Evolutionary conservation across 1,140 invertebrate genomes (phyloP), one percentile per base, ranked within the genome.

Genomic region (Neomicropteryx cornuta): DNA sequence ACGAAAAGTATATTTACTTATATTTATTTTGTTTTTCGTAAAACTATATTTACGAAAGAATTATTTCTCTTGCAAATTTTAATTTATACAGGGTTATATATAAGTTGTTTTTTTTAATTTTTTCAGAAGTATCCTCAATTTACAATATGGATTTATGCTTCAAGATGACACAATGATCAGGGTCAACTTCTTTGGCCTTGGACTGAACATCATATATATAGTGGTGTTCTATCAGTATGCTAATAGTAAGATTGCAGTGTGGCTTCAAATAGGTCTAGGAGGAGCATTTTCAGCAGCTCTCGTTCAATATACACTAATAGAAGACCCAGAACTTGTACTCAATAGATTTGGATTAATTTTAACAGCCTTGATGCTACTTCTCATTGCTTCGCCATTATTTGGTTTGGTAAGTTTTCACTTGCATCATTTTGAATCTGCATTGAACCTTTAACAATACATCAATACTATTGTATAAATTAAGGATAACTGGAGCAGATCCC

Each of bases 371-470:
- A 69, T 86, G 52, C 62, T 87, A 17, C 47, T 71, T 28, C 50
- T 87, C 38, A 73, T 87, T 18, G 79, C 73, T 5, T 71, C 76
- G 5, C 84, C 84, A n/a, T 56, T 87, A 1, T 60, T 79, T 21
- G 70, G 75, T 53, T 51, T 87, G 41, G 81, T 83, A 62, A 75
- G 74, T 70, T 48, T 17, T 42, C 34, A 35, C 42, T 49, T 32
- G 18, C 14, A 29, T 32, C 10, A 16, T 16, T 6, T 6, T 6
- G 30, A 32, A 18, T 5, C 20, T 10, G 31, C 33, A 39, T 40
- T 36, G 24, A 28, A 17, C n/a, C 11, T 27, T 23, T 19, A 18
- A 39, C 5, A 39, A 21, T 16, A 36, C 18, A n/a, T 28, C 21
- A 36, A 19, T 14, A 28, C 23, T 33, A 33, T 33, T 17, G 8